Percentiles rank a stretch among this genome's conserved stretches.
These are phyloP conservation scores for Drosophila buzzatii DNA, from an alignment of 2,888 invertebrate species.

Conservation along the genomic window DNA sequence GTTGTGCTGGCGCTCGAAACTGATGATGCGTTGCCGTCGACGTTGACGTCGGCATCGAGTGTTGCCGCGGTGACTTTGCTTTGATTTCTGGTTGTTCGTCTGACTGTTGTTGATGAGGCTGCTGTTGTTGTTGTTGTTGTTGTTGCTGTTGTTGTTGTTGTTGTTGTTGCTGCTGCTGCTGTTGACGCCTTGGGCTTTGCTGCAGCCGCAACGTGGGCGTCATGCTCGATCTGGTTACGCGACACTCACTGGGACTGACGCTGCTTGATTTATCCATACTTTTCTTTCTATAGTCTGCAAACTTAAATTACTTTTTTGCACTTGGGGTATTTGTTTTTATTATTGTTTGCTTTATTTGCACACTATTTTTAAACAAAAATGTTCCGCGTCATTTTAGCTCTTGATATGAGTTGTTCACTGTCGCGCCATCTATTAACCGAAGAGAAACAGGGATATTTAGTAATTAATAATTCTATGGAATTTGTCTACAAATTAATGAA, in stretches of 20 bases:
- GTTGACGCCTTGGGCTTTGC: conserved; percentile 67
- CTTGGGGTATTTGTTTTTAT: not conserved
- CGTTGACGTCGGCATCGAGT: conserved; percentile 9
- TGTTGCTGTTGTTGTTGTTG: conserved; percentile 22
- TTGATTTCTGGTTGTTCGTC: conserved; percentile 54
- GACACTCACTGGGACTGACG: conserved; percentile 81
- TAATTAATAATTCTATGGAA: not conserved
- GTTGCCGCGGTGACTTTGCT: conserved; percentile 67
- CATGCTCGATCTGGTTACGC: conserved; percentile 74
- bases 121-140: conserved; percentile 16
- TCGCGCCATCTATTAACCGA: not conserved
- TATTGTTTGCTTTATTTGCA: not conserved
- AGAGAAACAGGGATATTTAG: not conserved
- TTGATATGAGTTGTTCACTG: conserved; percentile 16
- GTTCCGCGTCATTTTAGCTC: conserved; percentile 3
- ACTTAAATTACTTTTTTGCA: not conserved
- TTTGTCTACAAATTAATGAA: not conserved
- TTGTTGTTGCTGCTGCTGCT: conserved; percentile 38
- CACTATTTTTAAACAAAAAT: not conserved
- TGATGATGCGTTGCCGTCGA: conserved; percentile 70
- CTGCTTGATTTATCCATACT: conserved; percentile 76
- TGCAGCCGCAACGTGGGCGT: conserved; percentile 71
- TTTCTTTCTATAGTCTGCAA: not conserved
- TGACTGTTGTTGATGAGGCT: conserved; percentile 15
- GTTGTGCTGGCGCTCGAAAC: conserved; percentile 83